Conservation (phyloP, 2,797 vertebrate species). For the Myiotriccus ornatus region DNA sequence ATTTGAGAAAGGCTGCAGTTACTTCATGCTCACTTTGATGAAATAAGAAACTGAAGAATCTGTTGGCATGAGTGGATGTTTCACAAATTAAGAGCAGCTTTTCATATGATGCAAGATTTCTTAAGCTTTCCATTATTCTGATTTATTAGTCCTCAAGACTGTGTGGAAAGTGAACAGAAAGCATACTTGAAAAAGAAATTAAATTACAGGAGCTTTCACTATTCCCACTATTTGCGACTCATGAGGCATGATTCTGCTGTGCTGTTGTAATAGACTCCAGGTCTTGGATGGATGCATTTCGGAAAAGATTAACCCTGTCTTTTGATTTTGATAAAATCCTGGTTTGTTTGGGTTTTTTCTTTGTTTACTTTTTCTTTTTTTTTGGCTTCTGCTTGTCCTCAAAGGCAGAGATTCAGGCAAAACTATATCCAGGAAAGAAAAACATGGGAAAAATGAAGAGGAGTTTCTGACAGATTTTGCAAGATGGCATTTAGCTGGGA, state of each 20-base stretch:
- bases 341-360: no score
- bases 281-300: neutral
- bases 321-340: neutral
- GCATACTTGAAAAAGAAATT: neutral
- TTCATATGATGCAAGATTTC: neutral
- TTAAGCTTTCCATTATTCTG: slow-evolving; percentile 34
- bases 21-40: neutral
- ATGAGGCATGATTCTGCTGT: neutral
- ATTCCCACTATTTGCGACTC: neutral
- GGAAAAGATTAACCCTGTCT: neutral
- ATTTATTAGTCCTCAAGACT: slow-evolving; percentile 28
- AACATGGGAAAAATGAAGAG: neutral
- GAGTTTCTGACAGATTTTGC: neutral
- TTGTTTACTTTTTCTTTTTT: no score
- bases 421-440: neutral
- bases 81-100: slow-evolving; percentile 3
- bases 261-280: neutral
- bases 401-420: neutral
- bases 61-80: neutral
- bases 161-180: slow-evolving; percentile 9
- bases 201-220: slow-evolving; percentile 12
- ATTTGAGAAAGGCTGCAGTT: neutral
- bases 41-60: neutral
- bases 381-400: neutral
- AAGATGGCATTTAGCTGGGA: neutral